phyloP scores from a whole-genome alignment of 2,888 invertebrate genomes.

The Volucella bombylans region DNA sequence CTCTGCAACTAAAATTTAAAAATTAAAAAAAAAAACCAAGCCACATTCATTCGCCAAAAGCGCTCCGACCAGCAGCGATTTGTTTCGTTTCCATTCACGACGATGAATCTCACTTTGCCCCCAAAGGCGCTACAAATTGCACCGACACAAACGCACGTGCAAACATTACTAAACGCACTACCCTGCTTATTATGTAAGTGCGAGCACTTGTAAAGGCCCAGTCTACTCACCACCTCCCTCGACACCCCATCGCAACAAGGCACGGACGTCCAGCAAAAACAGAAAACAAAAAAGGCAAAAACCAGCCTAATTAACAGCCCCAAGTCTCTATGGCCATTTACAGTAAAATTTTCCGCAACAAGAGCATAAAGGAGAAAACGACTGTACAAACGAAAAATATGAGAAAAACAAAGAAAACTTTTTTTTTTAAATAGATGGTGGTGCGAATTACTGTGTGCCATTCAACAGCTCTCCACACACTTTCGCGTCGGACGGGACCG shows the following conservation, averaged over 20 bases:
- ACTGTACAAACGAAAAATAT: conserved; percentile 11
- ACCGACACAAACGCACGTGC: conserved; percentile 44
- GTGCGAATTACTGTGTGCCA: conserved; percentile 51
- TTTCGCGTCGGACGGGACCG: background rate
- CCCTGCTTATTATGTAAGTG: conserved; percentile 33
- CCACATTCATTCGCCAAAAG: conserved; percentile 39
- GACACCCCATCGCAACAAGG: conserved; percentile 7
- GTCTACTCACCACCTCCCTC: too few relatives aligned
- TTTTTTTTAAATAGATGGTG: conserved; percentile 26
- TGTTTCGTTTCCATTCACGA: conserved; percentile 45
- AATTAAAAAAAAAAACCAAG: conserved; percentile 6
- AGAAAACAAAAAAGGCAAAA: conserved; percentile 8
- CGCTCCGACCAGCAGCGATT: conserved; percentile 38
- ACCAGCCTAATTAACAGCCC: conserved; percentile 63
- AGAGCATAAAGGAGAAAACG: conserved; percentile 35
- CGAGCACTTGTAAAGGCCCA: too few relatives aligned
- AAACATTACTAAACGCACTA: conserved; percentile 21
- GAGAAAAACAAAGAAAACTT: background rate
- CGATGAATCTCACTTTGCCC: conserved; percentile 40
- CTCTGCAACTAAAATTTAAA: too few relatives aligned
- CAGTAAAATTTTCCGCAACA: conserved; percentile 32
- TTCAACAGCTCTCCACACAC: conserved; percentile 32
- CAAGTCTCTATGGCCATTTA: conserved; percentile 41
- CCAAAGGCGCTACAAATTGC: conserved; percentile 61
- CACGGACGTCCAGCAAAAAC: background rate